Base-by-base conservation (phyloP, 2,797 vertebrate genomes). In the Malacoctenus gilli region DNA sequence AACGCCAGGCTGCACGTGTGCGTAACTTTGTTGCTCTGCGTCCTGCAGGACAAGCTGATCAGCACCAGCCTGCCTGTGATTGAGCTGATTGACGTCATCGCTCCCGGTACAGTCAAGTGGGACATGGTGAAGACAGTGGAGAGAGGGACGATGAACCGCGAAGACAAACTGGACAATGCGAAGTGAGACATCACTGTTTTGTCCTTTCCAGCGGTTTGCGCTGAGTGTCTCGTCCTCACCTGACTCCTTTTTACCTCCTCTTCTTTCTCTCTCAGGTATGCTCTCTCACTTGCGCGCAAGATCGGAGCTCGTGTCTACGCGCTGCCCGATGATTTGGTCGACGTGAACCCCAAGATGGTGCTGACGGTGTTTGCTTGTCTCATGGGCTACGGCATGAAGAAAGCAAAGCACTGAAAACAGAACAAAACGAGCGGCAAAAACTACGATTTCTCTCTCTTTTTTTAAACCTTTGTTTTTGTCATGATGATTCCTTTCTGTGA, bases 301-400 rank as follows among this genome's bases (percentile, higher is more conserved):
- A 97, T 98, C 0, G 96, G 96, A 48, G 95, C 95, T 59, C 93
- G 94, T 51, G 96, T 99, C 72, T 99, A 99, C 1, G 93, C 97
- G 1, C 91, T 96, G 69, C 95, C 97, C 1, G 97, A 99, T 3
- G 97, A 99, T 77, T 87, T 99, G 30, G 94, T 98, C 68, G 93
- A 97, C 77, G 95, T 99, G 76, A 98, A 98, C 56, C 95, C 96
- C 64, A 97, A 96, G 92, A 99, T 99, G 97, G 97, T 99, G 84
- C 91, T 99, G 94, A 99, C 97, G 0, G 85, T 99, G 71, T 99
- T 98, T 31, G 96, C 96, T 19, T 95, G 94, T 82, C 92, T 99
- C 77, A 99, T 99, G 97, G 97, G 93, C 62, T 92, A 92, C 67
- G 89, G 93, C 76, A 68, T 96, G 72, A 96, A 95, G 84, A 96